Evolutionary conservation across 2,888 invertebrate species (phyloP).

Genomic region (Tineola bisselliella): DNA sequence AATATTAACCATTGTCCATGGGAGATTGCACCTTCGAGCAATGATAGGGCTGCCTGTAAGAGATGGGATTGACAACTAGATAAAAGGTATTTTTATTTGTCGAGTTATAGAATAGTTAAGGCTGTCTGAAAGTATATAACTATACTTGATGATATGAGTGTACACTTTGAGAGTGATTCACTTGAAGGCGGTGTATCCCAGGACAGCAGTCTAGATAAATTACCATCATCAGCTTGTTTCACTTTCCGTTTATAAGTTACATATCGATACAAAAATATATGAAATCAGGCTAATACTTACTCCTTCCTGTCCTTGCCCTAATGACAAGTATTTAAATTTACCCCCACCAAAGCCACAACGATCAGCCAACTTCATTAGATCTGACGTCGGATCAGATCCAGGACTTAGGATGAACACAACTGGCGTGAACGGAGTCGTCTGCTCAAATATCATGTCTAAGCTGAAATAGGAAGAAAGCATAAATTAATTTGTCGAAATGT

Average conservation of each 20-base stretch:
- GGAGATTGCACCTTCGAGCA: slow-evolving; percentile 74
- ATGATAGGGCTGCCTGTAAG: slow-evolving; percentile 71
- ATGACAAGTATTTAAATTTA: slow-evolving; percentile 87
- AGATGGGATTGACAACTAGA: not conserved
- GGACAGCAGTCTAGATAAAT: no score
- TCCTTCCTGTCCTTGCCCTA: slow-evolving; percentile 93
- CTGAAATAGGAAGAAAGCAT: slow-evolving; percentile 41
- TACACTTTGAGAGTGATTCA: no score
- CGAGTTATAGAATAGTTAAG: no score
- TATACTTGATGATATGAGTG: no score
- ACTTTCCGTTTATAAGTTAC: no score
- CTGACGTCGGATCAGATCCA: slow-evolving; percentile 92
- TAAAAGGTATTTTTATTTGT: not conserved
- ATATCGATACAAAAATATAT: no score
- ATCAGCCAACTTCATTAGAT: slow-evolving; percentile 82
- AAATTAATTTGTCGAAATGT: no score
- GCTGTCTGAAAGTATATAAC: no score
- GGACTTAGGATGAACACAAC: slow-evolving; percentile 94
- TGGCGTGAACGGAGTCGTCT: slow-evolving; percentile 84
- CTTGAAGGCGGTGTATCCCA: no score
- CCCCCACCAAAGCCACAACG: slow-evolving; percentile 75
- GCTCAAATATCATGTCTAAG: slow-evolving; percentile 84
- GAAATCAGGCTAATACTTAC: slow-evolving; percentile 66
- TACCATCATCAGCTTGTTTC: no score
- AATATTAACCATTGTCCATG: slow-evolving; percentile 92